Evolutionary conservation across 1,140 invertebrate genomes (phyloP).

Genomic region (Hylaeus anthracinus): DNA sequence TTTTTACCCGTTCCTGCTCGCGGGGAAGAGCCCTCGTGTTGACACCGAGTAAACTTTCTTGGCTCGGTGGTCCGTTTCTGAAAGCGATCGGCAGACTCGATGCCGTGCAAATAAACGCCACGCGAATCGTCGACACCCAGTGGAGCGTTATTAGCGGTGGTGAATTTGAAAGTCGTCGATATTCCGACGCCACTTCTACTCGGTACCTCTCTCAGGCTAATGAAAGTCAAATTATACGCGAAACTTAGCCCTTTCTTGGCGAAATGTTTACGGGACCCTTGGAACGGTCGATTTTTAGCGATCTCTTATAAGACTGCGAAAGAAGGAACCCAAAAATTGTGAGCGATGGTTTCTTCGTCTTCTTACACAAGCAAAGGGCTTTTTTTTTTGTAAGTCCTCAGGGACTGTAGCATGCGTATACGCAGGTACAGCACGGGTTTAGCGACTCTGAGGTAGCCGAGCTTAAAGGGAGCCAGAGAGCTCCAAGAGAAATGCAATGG

Average conservation of each 20-base stretch:
- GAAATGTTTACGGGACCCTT: background rate
- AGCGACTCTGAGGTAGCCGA: too few relatives aligned
- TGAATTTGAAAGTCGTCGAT: slow-evolving; percentile 61
- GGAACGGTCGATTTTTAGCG: slow-evolving; percentile 8
- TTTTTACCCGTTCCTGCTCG: too few relatives aligned
- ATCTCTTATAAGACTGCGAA: background rate
- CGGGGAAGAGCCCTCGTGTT: slow-evolving; percentile 8
- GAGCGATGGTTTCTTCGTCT: too few relatives aligned
- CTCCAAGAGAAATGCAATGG: too few relatives aligned
- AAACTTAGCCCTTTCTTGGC: slow-evolving; percentile 8
- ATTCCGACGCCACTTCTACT: slow-evolving; percentile 27
- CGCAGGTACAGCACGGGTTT: too few relatives aligned
- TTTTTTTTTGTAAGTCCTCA: too few relatives aligned
- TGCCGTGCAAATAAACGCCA: slow-evolving; percentile 39
- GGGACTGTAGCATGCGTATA: too few relatives aligned
- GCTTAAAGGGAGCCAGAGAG: too few relatives aligned
- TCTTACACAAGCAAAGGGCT: background rate
- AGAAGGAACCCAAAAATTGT: too few relatives aligned
- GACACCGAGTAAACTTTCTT: slow-evolving; percentile 50
- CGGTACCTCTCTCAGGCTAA: slow-evolving; percentile 32
- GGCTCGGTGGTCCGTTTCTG: slow-evolving; percentile 28
- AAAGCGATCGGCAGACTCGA: slow-evolving; percentile 37
- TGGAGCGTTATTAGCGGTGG: slow-evolving; percentile 48
- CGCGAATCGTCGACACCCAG: background rate
- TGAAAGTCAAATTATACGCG: slow-evolving; percentile 56